Evolutionary conservation across 2,888 invertebrate species (phyloP), one percentile per base, ranked within the genome.

Genomic region (Eristalinus aeneus): DNA sequence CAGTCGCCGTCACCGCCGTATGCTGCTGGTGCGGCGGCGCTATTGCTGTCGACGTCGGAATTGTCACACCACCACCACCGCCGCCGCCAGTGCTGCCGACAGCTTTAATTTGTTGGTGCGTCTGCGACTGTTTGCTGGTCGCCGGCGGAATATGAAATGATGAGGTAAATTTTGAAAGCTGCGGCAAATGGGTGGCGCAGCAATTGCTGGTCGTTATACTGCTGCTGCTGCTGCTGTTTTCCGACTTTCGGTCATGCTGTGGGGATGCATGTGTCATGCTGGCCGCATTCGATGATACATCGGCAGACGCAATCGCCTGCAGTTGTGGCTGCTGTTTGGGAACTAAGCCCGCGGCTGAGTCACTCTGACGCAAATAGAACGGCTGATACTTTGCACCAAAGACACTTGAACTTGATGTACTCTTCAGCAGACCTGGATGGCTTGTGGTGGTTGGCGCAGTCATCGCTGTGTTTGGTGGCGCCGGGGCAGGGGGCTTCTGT

Each of bases 341-440:
- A 32, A 64, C 53, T 61, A 46, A 27, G 56, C 22, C 22, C 34
- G 58, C 10, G 16, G 81, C 56, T 88, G 88, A 88, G 61, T 88
- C 87, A 88, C 76, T 81, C 11, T 84, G 87, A 16, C 85, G 87
- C 68, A 88, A 87, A 87, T 88, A 89, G 83, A 90, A 90, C 53
- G 90, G 90, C 77, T 89, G 89, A 83, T 88, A 88, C 27, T 88
- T 86, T 63, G 80, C 63, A 22, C 89, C 89, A 80, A 89, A 91
- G 63, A 93, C 91, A 89, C 91, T 92, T 75, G 92, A 92, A 88
- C 93, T 93, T 79, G 93, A 93, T 10, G 91, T 90, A 86, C 92
- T 92, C 77, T 93, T 93, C 2, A 91, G 77, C 0, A 93, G 89
- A 36, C 91, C 91, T 87, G 87, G 63, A 69, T 74, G 84, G 22